These are phyloP conservation scores for Sitophilus oryzae DNA, from an alignment of 1,140 invertebrate genomes.

Conservation along the genomic window DNA sequence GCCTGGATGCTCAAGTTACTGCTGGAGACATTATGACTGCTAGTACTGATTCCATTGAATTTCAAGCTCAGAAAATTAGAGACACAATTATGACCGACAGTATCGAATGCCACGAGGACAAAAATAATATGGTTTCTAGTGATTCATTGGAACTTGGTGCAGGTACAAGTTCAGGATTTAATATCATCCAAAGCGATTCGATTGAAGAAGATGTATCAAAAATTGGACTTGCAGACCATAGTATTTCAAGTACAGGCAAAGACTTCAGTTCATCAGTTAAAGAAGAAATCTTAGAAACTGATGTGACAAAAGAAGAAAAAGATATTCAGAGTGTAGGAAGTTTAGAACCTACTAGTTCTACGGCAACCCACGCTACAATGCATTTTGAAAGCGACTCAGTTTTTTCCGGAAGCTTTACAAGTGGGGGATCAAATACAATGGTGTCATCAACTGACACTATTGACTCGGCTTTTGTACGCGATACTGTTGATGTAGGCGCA, in stretches of 20 bases:
- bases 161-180: conserved; percentile 28
- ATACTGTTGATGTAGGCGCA: conserved; percentile 38
- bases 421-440: conserved; percentile 69
- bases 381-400: conserved; percentile 75
- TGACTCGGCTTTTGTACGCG: conserved; percentile 43
- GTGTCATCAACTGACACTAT: conserved; percentile 64
- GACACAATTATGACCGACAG: conserved; percentile 47
- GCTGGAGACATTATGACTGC: conserved; percentile 52
- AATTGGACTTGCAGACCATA: conserved; percentile 43
- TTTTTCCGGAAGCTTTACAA: conserved; percentile 75
- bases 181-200: conserved; percentile 45
- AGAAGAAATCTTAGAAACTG: conserved; percentile 39
- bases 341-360: conserved; percentile 64
- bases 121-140: conserved; percentile 42
- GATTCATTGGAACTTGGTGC: conserved; percentile 48
- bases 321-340: conserved; percentile 61
- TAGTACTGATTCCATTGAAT: conserved; percentile 59
- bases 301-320: conserved; percentile 41
- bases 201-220: conserved; percentile 47
- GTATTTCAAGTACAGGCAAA: conserved; percentile 45
- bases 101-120: conserved; percentile 45
- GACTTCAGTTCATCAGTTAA: conserved; percentile 46
- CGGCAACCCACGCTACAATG: conserved; percentile 74
- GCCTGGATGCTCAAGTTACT: conserved; percentile 50
- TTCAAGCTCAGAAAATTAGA: conserved; percentile 40